A percentile compares a stretch with the other conserved stretches of the same genome.
Evolutionary conservation across 1,140 invertebrate species (phyloP).

Genomic region (Hetaerina americana): DNA sequence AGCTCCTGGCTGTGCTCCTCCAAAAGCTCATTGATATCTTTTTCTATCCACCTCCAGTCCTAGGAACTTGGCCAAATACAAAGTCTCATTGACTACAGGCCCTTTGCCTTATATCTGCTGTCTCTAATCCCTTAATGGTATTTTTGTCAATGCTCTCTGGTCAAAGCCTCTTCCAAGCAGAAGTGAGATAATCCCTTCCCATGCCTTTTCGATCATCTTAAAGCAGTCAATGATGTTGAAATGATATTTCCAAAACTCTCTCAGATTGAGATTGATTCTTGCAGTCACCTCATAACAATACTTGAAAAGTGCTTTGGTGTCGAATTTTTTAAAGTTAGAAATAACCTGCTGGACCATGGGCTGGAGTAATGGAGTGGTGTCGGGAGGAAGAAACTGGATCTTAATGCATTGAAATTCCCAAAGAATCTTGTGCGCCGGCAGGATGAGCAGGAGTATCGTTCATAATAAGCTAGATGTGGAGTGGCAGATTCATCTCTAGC

Average conservation of each 20-base stretch:
- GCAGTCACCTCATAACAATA: slow-evolving; percentile 13
- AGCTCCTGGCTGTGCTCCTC: too few species aligned
- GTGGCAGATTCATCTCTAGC: slow-evolving; percentile 21
- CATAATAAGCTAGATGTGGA: slow-evolving; percentile 27
- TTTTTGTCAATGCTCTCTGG: too few species aligned
- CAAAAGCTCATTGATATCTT: too few species aligned
- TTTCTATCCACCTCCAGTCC: too few species aligned
- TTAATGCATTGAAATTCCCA: slow-evolving; percentile 20
- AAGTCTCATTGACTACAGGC: too few species aligned
- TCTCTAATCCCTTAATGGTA: too few species aligned
- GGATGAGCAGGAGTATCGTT: slow-evolving; percentile 27
- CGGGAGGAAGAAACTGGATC: slow-evolving; percentile 25
- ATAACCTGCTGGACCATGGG: slow-evolving; percentile 36
- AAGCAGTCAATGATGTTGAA: slow-evolving; percentile 16
- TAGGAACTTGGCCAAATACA: too few species aligned
- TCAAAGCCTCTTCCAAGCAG: too few species aligned
- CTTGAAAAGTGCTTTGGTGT: slow-evolving; percentile 15
- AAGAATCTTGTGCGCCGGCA: slow-evolving; percentile 15
- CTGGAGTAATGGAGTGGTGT: slow-evolving; percentile 33
- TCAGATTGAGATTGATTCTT: slow-evolving; percentile 14
- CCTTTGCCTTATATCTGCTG: too few species aligned
- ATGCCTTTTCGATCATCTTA: too few species aligned
- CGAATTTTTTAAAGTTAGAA: slow-evolving; percentile 18
- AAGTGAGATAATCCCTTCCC: too few species aligned
- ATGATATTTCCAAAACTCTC: slow-evolving; percentile 18